Conservation (phyloP, 2,113 vertebrate genomes). For the Rostratula benghalensis region DNA sequence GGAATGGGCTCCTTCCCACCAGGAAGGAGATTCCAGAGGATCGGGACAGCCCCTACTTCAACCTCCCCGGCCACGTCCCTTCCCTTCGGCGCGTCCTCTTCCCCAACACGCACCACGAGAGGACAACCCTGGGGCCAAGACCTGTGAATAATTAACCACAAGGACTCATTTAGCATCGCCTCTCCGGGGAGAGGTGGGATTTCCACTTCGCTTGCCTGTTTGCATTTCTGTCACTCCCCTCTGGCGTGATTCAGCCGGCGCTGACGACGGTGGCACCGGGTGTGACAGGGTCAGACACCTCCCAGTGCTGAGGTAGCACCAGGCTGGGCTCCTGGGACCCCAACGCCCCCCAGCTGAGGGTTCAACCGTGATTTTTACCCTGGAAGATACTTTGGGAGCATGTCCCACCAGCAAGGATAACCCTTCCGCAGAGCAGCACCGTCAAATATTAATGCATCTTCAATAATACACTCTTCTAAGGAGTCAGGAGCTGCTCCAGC, state of each 20-base stretch:
- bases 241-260: neutral
- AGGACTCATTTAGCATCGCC: neutral
- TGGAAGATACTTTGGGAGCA: fast-evolving
- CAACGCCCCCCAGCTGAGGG: neutral
- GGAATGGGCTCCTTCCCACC: too few relatives aligned
- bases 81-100: neutral
- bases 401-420: neutral
- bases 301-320: fast-evolving
- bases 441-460: neutral
- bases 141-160: neutral
- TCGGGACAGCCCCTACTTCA: neutral
- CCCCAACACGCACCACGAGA: neutral
- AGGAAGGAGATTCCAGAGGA: neutral
- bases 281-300: too few relatives aligned
- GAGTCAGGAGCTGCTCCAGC: neutral
- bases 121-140: neutral
- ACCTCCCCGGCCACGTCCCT: neutral
- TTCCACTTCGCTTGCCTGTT: neutral
- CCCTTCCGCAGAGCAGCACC: neutral
- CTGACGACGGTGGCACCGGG: neutral
- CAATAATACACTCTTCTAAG: neutral
- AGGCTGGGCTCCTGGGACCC: neutral
- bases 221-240: neutral
- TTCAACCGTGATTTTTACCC: neutral
- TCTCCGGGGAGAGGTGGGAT: neutral